Evolutionary conservation across 2,113 vertebrate species (phyloP), one percentile per base, ranked within the genome.

Genomic region (Nothocercus julius): DNA sequence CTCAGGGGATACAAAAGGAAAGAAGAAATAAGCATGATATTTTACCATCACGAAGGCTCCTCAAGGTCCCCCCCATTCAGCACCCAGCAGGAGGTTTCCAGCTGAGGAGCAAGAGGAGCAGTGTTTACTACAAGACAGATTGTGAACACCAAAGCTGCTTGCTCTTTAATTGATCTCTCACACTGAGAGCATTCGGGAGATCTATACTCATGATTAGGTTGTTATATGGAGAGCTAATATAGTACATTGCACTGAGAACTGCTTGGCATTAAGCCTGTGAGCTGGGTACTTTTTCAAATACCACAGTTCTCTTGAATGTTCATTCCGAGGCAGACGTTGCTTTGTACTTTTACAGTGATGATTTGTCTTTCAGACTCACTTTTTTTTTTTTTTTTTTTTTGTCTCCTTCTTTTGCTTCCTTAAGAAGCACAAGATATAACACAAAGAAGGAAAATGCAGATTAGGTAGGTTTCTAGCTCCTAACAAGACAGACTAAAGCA

Each of bases 61-160:
- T 92, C 68, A 82, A 88, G 72, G 80, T 93, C 72, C 91, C 28
- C 0, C 0, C 28, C 44, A 19, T 83, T 86, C 59, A 77, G 76
- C 87, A 80, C 59, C 44, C 76, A 90, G 72, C 85, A 80, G 63
- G 73, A 92, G 77, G 90, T 95, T 95, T 94, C 89, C 59, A 80
- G 0, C 54, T 69, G 79, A 86, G 73, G 59, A 90, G 47, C 62
- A 72, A 42, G 80, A 88, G 76, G 47, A 79, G 82, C 78, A 89
- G 74, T 88, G 64, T 93, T 93, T 92, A 68, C 86, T 95, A 47
- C 83, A 93, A 93, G 86, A 87, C 79, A 79, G 90, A 92, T 90
- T 78, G 83, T 61, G 82, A 90, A 58, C 89, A 86, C 93, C 86
- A 62, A 28, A 88, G 30, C 89, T 95, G 77, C 73, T 72, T 62